Conservation (phyloP, 2,113 vertebrate genomes). For the Charadrius vociferus region DNA sequence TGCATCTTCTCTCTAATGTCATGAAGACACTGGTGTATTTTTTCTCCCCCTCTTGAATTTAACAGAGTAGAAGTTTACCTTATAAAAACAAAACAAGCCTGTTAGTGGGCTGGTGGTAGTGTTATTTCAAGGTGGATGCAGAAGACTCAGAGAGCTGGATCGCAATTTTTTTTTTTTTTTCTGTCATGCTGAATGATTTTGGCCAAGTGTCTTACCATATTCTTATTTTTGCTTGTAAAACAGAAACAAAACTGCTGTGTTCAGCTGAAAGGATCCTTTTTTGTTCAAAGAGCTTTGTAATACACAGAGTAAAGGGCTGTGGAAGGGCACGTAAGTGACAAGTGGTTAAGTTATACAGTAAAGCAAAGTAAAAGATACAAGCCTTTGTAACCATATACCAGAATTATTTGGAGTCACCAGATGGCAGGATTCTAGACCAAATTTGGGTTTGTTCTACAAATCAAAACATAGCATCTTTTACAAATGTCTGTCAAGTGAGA, state of each 20-base stretch:
- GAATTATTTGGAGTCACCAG: conserved; percentile 36
- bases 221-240: not conserved
- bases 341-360: not conserved
- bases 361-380: not conserved
- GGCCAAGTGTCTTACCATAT: not conserved
- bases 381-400: not conserved
- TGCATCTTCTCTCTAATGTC: not conserved
- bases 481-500: not conserved
- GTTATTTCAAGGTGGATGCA: not conserved
- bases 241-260: not conserved
- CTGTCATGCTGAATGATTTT: not conserved
- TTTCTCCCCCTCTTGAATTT: not conserved
- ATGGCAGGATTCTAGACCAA: conserved; percentile 31
- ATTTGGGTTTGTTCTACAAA: conserved; percentile 4
- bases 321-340: not conserved
- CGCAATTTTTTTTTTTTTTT: not conserved
- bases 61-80: not conserved
- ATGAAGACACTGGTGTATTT: not conserved
- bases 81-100: not conserved
- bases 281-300: not conserved
- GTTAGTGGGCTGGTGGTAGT: not conserved
- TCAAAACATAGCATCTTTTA: not conserved
- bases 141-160: not conserved
- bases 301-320: not conserved
- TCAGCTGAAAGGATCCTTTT: not conserved